phyloP scores from a whole-genome alignment of 2,888 invertebrate genomes.

The Synanthedon andrenaeformis region DNA sequence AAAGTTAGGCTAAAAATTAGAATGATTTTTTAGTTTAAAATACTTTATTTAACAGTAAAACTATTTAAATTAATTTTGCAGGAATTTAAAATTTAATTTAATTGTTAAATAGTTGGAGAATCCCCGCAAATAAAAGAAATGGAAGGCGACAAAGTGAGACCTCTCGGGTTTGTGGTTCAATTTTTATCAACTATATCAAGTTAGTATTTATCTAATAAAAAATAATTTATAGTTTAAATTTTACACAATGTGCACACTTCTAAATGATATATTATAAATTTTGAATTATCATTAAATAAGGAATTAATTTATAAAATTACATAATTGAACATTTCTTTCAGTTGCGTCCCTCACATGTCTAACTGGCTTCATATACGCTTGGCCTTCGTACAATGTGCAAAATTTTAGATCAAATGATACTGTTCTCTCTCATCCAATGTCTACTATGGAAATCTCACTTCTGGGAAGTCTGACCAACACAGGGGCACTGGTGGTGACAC shows the following conservation, averaged over 20 bases:
- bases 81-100: no score
- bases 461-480: constrained; percentile 9
- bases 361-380: constrained; percentile 9
- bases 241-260: not conserved
- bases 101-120: no score
- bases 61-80: no score
- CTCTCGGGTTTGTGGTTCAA: constrained; percentile 8
- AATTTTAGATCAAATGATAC: constrained; percentile 9
- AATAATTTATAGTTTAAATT: not conserved
- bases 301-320: no score
- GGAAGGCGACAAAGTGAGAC: not conserved
- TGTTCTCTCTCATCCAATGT: constrained; percentile 6
- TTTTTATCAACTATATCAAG: constrained; percentile 10
- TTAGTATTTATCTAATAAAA: constrained; percentile 5
- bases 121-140: not conserved
- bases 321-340: constrained; percentile 2
- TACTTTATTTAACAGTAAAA: no score
- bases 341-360: constrained; percentile 9
- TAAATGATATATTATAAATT: not conserved
- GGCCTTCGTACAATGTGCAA: constrained; percentile 8
- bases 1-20: no score
- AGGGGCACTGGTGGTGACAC: constrained; percentile 7
- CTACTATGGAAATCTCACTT: constrained; percentile 4
- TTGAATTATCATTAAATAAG: not conserved
- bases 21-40: no score